Evolutionary conservation across 2,888 invertebrate species (phyloP).

Genomic region (Crioceris asparagi): DNA sequence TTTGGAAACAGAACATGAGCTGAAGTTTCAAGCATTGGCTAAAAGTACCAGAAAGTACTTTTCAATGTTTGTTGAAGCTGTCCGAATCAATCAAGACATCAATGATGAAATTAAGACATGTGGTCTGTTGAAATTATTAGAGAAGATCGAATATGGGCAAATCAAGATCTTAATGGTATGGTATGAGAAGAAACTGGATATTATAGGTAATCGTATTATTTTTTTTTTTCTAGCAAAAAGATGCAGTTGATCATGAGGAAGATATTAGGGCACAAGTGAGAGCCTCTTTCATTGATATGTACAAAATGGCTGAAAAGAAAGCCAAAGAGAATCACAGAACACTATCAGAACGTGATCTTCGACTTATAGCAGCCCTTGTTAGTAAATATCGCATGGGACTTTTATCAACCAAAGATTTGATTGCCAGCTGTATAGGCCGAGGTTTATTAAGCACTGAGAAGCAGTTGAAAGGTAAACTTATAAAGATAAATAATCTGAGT

Average conservation of each 20-base stretch:
- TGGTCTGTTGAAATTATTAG: slow-evolving; percentile 19
- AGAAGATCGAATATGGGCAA: slow-evolving; percentile 21
- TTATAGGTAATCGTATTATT: background rate
- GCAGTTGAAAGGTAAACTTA: slow-evolving; percentile 20
- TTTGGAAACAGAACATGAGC: slow-evolving; percentile 1
- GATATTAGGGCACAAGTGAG: slow-evolving; percentile 19
- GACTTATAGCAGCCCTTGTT: slow-evolving; percentile 17
- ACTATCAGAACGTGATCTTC: slow-evolving; percentile 14
- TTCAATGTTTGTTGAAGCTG: slow-evolving; percentile 18
- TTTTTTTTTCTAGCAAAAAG: slow-evolving; percentile 10
- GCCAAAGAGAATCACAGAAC: slow-evolving; percentile 16
- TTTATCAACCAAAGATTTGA: slow-evolving; percentile 16
- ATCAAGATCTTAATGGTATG: slow-evolving; percentile 18
- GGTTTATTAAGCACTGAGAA: slow-evolving; percentile 19
- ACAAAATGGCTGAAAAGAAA: slow-evolving; percentile 13
- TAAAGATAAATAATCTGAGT: too few species aligned
- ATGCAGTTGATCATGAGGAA: slow-evolving; percentile 13
- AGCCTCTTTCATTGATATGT: slow-evolving; percentile 15
- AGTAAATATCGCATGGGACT: slow-evolving; percentile 20
- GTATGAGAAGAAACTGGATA: background rate
- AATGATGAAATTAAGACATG: slow-evolving; percentile 21
- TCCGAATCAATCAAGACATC: slow-evolving; percentile 17
- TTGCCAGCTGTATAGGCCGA: slow-evolving; percentile 19
- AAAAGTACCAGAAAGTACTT: slow-evolving; percentile 17
- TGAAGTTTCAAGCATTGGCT: slow-evolving; percentile 17